phyloP scores from a whole-genome alignment of 92 coral and sea anemone species.

The Parazoanthus darwini region DNA sequence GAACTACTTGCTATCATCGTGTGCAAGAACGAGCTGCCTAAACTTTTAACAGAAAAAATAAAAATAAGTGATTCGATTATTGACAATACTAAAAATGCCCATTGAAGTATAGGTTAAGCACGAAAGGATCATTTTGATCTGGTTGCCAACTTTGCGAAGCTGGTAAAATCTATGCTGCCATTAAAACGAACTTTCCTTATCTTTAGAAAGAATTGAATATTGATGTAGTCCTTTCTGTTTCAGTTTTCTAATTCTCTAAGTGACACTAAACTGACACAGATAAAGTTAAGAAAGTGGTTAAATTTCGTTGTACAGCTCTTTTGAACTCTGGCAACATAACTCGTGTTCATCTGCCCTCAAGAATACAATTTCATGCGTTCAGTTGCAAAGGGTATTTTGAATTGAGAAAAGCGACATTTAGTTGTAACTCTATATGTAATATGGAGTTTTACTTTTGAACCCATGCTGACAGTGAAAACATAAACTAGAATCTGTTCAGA shows the following conservation, averaged over 20 bases:
- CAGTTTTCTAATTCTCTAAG: neutral
- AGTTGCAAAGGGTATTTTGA: too few relatives aligned
- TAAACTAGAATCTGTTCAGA: neutral
- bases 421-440: neutral
- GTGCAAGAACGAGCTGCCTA: too few relatives aligned
- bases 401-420: neutral
- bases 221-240: neutral
- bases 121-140: neutral
- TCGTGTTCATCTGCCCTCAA: neutral
- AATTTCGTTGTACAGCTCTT: neutral
- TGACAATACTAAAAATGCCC: neutral
- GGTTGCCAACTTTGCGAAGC: neutral
- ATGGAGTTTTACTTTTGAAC: neutral
- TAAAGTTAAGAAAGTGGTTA: neutral
- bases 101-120: neutral
- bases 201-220: neutral
- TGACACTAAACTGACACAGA: neutral
- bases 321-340: too few relatives aligned
- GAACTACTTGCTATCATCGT: neutral
- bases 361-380: neutral
- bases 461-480: neutral
- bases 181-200: neutral
- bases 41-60: neutral
- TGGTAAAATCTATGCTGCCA: neutral
- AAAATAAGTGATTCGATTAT: neutral